Percentiles rank a stretch among this genome's conserved stretches.
Conservation (phyloP, 2,113 vertebrate species). For the Lepisosteus osseus region DNA sequence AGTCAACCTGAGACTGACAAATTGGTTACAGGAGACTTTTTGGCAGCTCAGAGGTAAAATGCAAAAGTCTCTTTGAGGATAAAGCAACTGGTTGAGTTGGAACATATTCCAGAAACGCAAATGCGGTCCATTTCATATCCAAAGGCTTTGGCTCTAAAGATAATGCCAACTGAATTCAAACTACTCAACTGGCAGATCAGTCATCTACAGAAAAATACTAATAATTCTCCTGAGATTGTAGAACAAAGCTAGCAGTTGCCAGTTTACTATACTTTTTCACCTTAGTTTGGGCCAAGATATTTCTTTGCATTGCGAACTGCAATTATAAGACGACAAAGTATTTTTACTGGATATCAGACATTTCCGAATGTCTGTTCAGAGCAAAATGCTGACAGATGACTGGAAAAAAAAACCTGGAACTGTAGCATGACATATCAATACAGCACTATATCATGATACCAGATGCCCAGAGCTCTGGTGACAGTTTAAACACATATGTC, state of each 20-base stretch:
- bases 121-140: conserved; percentile 1
- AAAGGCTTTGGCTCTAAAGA: neutral
- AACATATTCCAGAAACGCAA: neutral
- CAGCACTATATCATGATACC: neutral
- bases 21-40: neutral
- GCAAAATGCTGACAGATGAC: conserved; percentile 8
- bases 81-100: neutral
- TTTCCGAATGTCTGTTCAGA: neutral
- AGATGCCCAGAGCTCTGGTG: neutral
- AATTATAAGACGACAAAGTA: neutral
- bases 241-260: neutral
- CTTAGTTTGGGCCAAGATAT: neutral
- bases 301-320: neutral
- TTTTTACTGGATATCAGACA: neutral
- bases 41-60: neutral
- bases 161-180: neutral
- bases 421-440: conserved; percentile 7
- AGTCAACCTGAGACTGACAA: neutral
- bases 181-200: neutral
- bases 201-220: neutral
- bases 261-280: neutral
- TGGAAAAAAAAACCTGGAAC: neutral
- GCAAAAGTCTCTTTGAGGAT: neutral
- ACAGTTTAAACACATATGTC: conserved; percentile 15
- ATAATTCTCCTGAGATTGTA: neutral